phyloP scores from a whole-genome alignment of 2,888 invertebrate genomes.

The Trypoxylon attenuatum region DNA sequence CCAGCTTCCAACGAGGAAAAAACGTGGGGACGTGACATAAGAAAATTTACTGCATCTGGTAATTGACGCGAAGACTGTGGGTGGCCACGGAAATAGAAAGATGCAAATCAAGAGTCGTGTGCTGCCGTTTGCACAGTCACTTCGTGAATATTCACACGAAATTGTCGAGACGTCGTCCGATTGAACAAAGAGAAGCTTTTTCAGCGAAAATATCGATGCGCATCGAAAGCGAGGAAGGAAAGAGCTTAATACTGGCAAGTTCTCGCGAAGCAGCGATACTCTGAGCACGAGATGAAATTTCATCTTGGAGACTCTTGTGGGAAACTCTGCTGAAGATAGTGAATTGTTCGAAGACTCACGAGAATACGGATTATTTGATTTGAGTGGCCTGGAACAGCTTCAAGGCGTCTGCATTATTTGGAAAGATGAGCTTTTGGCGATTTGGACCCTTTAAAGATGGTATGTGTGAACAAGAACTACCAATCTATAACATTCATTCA shows the following conservation, averaged over 20 bases:
- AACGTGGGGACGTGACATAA: too few species aligned
- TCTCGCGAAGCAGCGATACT: too few species aligned
- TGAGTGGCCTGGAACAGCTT: too few species aligned
- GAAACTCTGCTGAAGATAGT: too few species aligned
- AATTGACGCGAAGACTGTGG: too few species aligned
- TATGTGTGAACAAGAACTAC: conserved; percentile 32
- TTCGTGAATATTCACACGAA: conserved; percentile 27
- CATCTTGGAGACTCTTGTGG: conserved; percentile 3
- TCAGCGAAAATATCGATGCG: neutral
- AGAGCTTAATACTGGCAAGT: too few species aligned
- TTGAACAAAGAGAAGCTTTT: conserved; percentile 25
- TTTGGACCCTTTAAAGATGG: conserved; percentile 57
- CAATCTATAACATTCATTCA: neutral
- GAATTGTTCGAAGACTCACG: too few species aligned
- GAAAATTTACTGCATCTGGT: too few species aligned
- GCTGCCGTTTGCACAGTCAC: conserved; percentile 1
- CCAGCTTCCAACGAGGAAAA: too few species aligned
- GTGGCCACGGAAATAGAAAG: conserved; percentile 14
- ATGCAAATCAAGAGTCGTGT: conserved; percentile 2
- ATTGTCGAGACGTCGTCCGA: conserved; percentile 6
- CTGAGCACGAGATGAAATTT: conserved; percentile 2
- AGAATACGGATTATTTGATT: too few species aligned
- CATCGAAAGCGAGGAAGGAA: too few species aligned
- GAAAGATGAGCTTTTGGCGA: conserved; percentile 55
- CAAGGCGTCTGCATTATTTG: neutral